Evolutionary conservation across 1,140 invertebrate genomes (phyloP).

Genomic region (Drosophila pallidifrons): DNA sequence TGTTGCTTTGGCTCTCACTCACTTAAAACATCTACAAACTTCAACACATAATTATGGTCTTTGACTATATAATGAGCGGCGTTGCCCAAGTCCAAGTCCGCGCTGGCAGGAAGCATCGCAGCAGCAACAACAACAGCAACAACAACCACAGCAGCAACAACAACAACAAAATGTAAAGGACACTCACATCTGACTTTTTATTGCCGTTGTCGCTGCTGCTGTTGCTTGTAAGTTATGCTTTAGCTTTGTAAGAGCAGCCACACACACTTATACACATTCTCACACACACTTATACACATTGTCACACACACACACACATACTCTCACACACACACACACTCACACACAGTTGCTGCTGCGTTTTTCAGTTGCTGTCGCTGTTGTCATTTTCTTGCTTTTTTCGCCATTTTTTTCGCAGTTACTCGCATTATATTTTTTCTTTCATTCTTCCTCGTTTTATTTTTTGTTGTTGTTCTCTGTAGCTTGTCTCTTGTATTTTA

Average conservation of each 20-base stretch:
- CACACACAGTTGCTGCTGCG: slow-evolving; percentile 50
- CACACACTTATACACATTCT: slow-evolving; percentile 43
- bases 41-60: slow-evolving; percentile 84
- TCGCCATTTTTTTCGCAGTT: slow-evolving; percentile 69
- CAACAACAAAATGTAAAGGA: slow-evolving; percentile 71
- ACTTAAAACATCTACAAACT: slow-evolving; percentile 75
- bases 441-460: slow-evolving; percentile 16
- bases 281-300: slow-evolving; percentile 40
- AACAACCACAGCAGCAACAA: slow-evolving; percentile 35
- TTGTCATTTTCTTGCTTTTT: slow-evolving; percentile 81
- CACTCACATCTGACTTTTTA: slow-evolving; percentile 79
- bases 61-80: slow-evolving; percentile 82
- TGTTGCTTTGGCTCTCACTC: slow-evolving; percentile 36
- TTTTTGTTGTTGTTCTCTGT: slow-evolving; percentile 39
- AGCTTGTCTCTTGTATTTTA: slow-evolving; percentile 52
- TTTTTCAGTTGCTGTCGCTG: slow-evolving; percentile 66
- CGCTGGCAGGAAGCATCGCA: slow-evolving; percentile 65
- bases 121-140: slow-evolving; percentile 30
- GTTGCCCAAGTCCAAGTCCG: slow-evolving; percentile 66
- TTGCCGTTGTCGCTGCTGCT: slow-evolving; percentile 59
- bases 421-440: slow-evolving; percentile 49
- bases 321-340: slow-evolving; percentile 30
- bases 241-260: slow-evolving; percentile 61
- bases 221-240: slow-evolving; percentile 76
- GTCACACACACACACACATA: slow-evolving; percentile 34